Evolutionary conservation across 2,113 vertebrate species (phyloP).

Genomic region (Nothobranchius kuhntae): DNA sequence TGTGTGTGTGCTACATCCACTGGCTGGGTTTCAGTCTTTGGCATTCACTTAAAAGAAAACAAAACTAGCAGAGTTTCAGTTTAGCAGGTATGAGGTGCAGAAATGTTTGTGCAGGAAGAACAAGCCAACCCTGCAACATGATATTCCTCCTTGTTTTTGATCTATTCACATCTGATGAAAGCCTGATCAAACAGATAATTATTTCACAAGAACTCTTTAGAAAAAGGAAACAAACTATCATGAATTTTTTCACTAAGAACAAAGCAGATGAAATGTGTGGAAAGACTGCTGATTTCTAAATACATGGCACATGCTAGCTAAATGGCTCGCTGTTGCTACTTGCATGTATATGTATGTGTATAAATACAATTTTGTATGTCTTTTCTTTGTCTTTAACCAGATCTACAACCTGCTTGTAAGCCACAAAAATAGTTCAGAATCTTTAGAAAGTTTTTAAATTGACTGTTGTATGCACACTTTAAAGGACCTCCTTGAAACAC

Average conservation of each 20-base stretch:
- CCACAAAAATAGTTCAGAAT: too few relatives aligned
- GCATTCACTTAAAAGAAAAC: slow-evolving; percentile 31
- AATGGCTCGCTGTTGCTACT: too few relatives aligned
- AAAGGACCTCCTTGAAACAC: neutral
- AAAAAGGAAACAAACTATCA: neutral
- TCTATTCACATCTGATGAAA: neutral
- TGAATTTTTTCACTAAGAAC: neutral
- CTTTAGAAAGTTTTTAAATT: too few relatives aligned
- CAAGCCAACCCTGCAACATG: neutral
- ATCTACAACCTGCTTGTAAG: too few relatives aligned
- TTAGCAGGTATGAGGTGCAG: slow-evolving; percentile 13
- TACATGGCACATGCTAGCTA: too few relatives aligned
- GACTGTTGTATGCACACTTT: too few relatives aligned
- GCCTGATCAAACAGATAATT: neutral
- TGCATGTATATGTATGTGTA: too few relatives aligned
- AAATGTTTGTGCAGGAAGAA: slow-evolving; percentile 20
- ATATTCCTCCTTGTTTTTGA: slow-evolving; percentile 10
- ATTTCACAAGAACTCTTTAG: neutral
- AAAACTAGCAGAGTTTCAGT: slow-evolving; percentile 8
- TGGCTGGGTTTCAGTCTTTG: slow-evolving; percentile 36
- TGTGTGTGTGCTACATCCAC: slow-evolving; percentile 6
- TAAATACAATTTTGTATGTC: too few relatives aligned
- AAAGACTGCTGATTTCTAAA: too few relatives aligned
- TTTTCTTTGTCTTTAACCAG: too few relatives aligned
- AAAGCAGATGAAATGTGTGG: too few relatives aligned